Evolutionary conservation across 1,140 invertebrate species (phyloP).

Genomic region (Aphidius ervi): DNA sequence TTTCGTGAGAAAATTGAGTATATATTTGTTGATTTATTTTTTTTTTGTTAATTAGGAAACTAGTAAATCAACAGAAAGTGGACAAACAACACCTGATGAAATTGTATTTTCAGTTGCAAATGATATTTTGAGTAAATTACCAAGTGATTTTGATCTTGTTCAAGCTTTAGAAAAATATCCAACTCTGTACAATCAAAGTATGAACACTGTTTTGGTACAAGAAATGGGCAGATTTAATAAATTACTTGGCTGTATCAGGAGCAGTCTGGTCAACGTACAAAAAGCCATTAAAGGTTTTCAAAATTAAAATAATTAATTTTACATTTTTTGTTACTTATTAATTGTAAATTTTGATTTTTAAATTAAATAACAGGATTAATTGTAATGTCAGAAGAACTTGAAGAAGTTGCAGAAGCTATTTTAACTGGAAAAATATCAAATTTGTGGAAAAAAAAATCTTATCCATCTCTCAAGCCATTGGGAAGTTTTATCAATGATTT

Average conservation of each 20-base stretch:
- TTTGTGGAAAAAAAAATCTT: slow-evolving; percentile 81
- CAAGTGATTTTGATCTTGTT: slow-evolving; percentile 68
- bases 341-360: slow-evolving; percentile 9
- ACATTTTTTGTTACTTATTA: neutral
- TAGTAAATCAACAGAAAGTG: slow-evolving; percentile 30
- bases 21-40: neutral
- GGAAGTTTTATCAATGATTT: slow-evolving; percentile 89
- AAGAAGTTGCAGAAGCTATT: slow-evolving; percentile 81
- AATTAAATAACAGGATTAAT: slow-evolving; percentile 60
- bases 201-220: slow-evolving; percentile 91
- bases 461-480: slow-evolving; percentile 89
- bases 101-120: slow-evolving; percentile 66
- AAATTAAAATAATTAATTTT: too few species aligned
- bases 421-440: slow-evolving; percentile 77
- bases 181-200: slow-evolving; percentile 76
- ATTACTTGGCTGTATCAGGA: slow-evolving; percentile 68
- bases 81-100: slow-evolving; percentile 61
- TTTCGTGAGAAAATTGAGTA: neutral
- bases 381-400: slow-evolving; percentile 81
- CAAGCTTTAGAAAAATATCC: slow-evolving; percentile 69
- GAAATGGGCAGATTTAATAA: slow-evolving; percentile 89
- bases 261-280: slow-evolving; percentile 73
- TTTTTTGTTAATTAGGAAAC: slow-evolving; percentile 39
- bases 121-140: slow-evolving; percentile 71
- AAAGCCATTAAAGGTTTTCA: slow-evolving; percentile 81